A percentile compares a stretch with the other conserved stretches of the same genome.
Evolutionary conservation across 2,797 vertebrate species (phyloP).

Genomic region (Macroramphosus scolopax): DNA sequence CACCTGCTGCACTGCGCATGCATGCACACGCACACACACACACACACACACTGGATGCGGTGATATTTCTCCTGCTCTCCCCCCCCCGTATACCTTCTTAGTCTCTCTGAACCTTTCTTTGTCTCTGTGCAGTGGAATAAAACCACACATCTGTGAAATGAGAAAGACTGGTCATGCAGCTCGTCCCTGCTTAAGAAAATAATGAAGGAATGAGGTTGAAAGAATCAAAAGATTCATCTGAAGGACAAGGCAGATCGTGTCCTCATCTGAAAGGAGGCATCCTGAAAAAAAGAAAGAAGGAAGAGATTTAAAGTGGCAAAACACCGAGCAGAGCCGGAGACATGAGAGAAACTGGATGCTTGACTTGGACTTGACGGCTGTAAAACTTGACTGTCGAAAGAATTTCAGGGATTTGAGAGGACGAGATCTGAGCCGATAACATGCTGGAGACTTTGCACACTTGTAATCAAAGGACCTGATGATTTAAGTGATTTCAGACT

Average conservation of each 20-base stretch:
- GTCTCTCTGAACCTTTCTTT: conserved; percentile 42
- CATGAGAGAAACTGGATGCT: conserved; percentile 1
- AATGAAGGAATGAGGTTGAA: conserved; percentile 49
- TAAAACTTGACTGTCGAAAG: not conserved
- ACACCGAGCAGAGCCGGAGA: not conserved
- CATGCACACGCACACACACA: not conserved
- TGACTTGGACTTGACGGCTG: conserved; percentile 1
- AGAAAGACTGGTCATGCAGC: conserved; percentile 70
- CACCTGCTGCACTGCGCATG: conserved; percentile 11
- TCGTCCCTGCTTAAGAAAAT: conserved; percentile 62
- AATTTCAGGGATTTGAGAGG: no score
- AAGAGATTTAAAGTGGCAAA: conserved; percentile 18
- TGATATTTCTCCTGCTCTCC: conserved; percentile 49
- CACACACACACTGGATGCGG: conserved; percentile 17
- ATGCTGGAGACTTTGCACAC: no score
- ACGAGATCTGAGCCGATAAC: no score
- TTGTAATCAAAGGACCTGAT: no score
- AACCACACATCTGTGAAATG: conserved; percentile 75
- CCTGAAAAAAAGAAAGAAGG: not conserved
- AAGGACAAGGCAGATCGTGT: conserved; percentile 47
- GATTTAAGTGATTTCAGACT: not conserved
- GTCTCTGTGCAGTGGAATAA: conserved; percentile 55
- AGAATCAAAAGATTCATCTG: conserved; percentile 53
- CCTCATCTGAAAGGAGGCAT: conserved; percentile 21
- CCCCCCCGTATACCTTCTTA: conserved; percentile 28